Evolutionary conservation across 2,888 invertebrate genomes (phyloP).

Genomic region (Tetropium fuscum): DNA sequence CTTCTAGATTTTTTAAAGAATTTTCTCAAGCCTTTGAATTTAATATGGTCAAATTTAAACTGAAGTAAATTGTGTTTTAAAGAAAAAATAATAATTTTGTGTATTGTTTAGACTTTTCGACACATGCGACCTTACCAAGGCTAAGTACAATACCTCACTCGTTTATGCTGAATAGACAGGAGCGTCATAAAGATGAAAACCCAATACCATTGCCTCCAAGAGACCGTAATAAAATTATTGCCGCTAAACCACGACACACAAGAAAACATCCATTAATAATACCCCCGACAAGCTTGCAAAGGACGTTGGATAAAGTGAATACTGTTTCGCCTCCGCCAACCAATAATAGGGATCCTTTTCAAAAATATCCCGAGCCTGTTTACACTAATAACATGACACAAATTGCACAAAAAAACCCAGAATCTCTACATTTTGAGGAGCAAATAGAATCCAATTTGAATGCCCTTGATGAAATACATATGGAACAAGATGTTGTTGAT

Average conservation of each 20-base stretch:
- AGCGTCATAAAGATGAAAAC: conserved; percentile 66
- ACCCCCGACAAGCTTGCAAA: conserved; percentile 72
- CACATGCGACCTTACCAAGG: conserved; percentile 47
- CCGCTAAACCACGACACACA: conserved; percentile 78
- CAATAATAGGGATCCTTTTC: conserved; percentile 49
- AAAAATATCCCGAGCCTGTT: conserved; percentile 49
- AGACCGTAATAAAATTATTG: conserved; percentile 75
- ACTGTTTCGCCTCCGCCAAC: conserved; percentile 62
- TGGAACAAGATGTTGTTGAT: conserved; percentile 56
- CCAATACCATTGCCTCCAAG: conserved; percentile 85
- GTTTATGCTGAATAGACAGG: conserved; percentile 31
- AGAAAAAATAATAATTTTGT: too few species aligned
- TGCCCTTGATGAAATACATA: conserved; percentile 70
- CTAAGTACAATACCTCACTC: conserved; percentile 41
- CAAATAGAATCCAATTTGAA: conserved; percentile 73
- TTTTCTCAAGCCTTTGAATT: too few species aligned
- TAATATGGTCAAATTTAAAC: too few species aligned
- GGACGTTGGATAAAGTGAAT: conserved; percentile 73
- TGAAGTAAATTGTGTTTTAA: too few species aligned
- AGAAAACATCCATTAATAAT: conserved; percentile 86
- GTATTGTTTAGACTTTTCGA: conserved; percentile 28
- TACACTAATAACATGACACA: conserved; percentile 56
- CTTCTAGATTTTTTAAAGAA: too few species aligned
- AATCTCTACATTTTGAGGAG: conserved; percentile 70
- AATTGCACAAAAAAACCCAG: conserved; percentile 60